These are phyloP conservation scores for Caenorhabditis sp. DNA, from an alignment of 2,888 invertebrate species.

Conservation along the genomic window DNA sequence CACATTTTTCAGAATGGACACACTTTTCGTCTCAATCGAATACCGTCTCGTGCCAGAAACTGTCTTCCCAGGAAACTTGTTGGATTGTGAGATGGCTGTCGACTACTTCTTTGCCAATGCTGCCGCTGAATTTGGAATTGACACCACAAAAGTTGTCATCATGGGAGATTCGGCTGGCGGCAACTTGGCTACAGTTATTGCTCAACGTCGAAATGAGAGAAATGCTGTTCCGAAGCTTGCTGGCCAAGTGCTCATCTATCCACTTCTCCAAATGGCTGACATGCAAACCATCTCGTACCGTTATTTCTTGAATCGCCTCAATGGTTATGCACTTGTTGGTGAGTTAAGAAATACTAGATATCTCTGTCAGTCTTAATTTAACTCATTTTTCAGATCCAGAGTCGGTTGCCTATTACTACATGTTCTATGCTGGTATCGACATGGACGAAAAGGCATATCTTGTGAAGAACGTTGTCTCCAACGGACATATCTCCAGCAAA, in stretches of 20 bases:
- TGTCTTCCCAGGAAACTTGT: conserved; percentile 70
- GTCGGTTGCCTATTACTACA: conserved; percentile 55
- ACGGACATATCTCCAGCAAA: conserved; percentile 43
- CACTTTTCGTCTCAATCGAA: conserved; percentile 53
- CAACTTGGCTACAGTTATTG: conserved; percentile 54
- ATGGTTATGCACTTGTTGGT: conserved; percentile 57
- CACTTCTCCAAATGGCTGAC: conserved; percentile 70
- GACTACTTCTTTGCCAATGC: conserved; percentile 62
- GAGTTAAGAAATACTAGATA: too few relatives aligned
- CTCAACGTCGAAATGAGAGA: conserved; percentile 40
- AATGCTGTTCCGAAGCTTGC: conserved; percentile 35
- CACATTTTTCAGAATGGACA: conserved; percentile 28
- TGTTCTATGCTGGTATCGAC: conserved; percentile 57
- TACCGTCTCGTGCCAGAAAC: conserved; percentile 72
- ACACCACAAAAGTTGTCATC: conserved; percentile 51
- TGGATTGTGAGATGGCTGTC: conserved; percentile 71
- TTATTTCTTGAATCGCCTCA: conserved; percentile 39
- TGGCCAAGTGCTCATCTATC: conserved; percentile 70
- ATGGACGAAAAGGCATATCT: conserved; percentile 31
- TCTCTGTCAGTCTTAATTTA: too few relatives aligned
- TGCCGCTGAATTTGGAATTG: conserved; percentile 42
- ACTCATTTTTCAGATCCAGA: conserved; percentile 49
- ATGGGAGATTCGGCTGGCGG: conserved; percentile 68
- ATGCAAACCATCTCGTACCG: conserved; percentile 69
- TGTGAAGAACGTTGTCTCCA: conserved; percentile 37